A percentile compares a stretch with the other conserved stretches of the same genome.
Evolutionary conservation across 2,888 invertebrate species (phyloP).

Genomic region (Caenorhabditis imperialis): DNA sequence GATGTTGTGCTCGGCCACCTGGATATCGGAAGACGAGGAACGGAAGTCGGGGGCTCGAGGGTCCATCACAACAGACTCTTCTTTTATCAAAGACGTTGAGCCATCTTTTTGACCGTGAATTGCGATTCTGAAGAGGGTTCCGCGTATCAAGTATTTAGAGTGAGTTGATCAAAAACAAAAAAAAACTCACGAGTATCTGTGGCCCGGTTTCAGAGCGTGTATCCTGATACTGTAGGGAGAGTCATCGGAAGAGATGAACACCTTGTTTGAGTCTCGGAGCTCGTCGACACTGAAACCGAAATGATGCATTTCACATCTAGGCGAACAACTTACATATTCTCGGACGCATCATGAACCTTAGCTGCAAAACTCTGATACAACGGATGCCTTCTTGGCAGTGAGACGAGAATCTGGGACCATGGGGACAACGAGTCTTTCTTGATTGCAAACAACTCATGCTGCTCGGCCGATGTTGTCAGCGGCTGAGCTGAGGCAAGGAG

Average conservation of each 20-base stretch:
- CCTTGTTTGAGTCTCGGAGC: conserved; percentile 71
- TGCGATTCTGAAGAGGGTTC: conserved; percentile 72
- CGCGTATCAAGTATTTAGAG: no score
- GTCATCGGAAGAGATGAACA: conserved; percentile 72
- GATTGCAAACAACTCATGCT: conserved; percentile 63
- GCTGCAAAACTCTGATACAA: conserved; percentile 73
- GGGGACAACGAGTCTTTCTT: conserved; percentile 66
- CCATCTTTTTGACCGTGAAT: conserved; percentile 72
- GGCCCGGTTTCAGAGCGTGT: conserved; percentile 73
- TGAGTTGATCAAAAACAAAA: neutral
- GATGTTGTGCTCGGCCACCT: conserved; percentile 70
- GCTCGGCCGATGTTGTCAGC: conserved; percentile 46
- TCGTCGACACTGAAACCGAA: conserved; percentile 62
- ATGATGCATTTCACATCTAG: neutral
- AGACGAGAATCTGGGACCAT: conserved; percentile 69
- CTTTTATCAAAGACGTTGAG: conserved; percentile 70
- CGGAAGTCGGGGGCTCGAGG: conserved; percentile 70
- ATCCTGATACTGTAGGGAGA: conserved; percentile 67
- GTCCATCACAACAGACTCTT: conserved; percentile 74
- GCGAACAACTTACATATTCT: conserved; percentile 41
- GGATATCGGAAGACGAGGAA: conserved; percentile 57
- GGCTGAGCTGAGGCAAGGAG: conserved; percentile 17
- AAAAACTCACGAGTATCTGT: conserved; percentile 67
- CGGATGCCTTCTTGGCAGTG: conserved; percentile 66
- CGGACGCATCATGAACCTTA: conserved; percentile 72